A percentile compares a stretch with the other conserved stretches of the same genome.
These are phyloP conservation scores for Lepidothrix coronata DNA, from an alignment of 2,113 vertebrate genomes.

Conservation along the genomic window DNA sequence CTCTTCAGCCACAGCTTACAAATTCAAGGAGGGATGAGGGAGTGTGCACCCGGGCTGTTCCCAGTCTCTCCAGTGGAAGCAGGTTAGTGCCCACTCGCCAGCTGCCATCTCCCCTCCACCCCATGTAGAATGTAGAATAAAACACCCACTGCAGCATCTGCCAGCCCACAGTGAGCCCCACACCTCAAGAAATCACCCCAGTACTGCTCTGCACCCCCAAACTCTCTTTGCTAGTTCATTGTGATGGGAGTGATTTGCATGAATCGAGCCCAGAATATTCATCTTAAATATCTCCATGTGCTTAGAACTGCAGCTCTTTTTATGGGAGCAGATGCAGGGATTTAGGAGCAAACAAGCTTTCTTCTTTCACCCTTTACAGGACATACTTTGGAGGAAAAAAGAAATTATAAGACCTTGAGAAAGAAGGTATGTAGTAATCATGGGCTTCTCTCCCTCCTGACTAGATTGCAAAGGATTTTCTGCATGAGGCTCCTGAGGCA, in stretches of 20 bases:
- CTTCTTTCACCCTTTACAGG: background rate
- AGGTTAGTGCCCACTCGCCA: background rate
- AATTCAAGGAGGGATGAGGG: background rate
- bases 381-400: background rate
- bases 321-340: background rate
- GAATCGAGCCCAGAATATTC: accelerated
- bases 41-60: background rate
- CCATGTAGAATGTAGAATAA: background rate
- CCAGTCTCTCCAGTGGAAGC: background rate
- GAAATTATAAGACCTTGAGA: background rate
- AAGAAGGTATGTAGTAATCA: background rate
- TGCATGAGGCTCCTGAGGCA: background rate
- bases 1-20: background rate
- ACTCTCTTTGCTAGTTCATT: accelerated
- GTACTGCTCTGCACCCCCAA: background rate
- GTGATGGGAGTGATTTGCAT: background rate
- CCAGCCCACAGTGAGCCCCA: background rate
- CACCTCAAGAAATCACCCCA: accelerated
- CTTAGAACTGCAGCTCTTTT: background rate
- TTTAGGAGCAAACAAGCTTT: background rate
- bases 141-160: background rate
- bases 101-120: background rate
- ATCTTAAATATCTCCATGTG: background rate
- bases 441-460: background rate
- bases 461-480: background rate